Evolutionary conservation across 2,113 vertebrate species (phyloP), one percentile per base, ranked within the genome.

Genomic region (Felis chaus): DNA sequence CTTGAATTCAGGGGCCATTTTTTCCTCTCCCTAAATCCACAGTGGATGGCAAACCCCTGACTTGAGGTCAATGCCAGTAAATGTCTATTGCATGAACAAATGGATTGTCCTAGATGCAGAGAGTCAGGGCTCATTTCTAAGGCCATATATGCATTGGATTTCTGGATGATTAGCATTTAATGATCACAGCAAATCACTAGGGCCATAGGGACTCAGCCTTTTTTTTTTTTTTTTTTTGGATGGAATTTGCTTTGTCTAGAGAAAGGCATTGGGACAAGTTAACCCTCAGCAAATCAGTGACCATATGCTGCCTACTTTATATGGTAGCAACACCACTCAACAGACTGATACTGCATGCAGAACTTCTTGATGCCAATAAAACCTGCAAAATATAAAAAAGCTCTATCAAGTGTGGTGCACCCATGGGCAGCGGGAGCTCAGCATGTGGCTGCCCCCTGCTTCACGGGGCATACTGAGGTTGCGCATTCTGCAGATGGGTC

Each of bases 151-250:
- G 12, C 23, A 2, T 19, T 74, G 45, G 23, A 71, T 91, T 97
- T 87, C 65, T 65, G 69, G 80, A 68, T 88, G 76, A 69, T 97
- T 80, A 66, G 76, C 87, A 73, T 92, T 95, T 90, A 94, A 90
- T 65, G 73, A 95, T 90, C 88, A 80, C 29, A 87, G 36, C 29
- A 68, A 94, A 69, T 88, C 50, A 41, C 41, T 63, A n/a, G 9
- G 79, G 63, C 25, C 39, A 29, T 29, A 65, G 63, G 36, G 27
- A 87, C 3, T 63, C 66, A 10, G n/a, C 39, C 41, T 16, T 68
- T 68, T 74, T 41, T 27, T 39, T 29, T 29, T 76, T 39, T 45
- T 15, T 36, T 41, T 74, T 71, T 25, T 63, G 9, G 39, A 48
- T n/a, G 76, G 91, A n/a, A 53, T 84, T 87, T 87, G 27, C 29